Conservation (phyloP, 2,888 invertebrate species). For the Agonopterix arenella region DNA sequence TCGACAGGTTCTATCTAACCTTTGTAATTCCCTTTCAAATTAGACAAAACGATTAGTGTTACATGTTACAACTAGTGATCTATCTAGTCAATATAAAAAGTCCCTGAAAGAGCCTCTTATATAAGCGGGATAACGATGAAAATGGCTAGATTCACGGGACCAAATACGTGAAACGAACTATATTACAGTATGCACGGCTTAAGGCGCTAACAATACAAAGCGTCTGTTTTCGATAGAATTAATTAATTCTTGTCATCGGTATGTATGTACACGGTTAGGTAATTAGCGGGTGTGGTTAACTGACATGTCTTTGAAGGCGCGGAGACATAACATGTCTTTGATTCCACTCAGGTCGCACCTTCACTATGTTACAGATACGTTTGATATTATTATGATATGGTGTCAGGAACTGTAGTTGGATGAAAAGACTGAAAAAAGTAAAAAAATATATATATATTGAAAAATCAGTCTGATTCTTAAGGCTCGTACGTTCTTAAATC, state of each 20-base stretch:
- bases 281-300: conserved; percentile 46
- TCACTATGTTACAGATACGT: too few relatives aligned
- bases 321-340: background rate
- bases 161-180: background rate
- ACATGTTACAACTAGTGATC: conserved; percentile 11
- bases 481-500: too few relatives aligned
- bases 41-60: conserved; percentile 21
- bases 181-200: conserved; percentile 9
- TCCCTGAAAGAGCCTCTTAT: too few relatives aligned
- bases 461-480: too few relatives aligned
- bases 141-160: too few relatives aligned
- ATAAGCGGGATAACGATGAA: too few relatives aligned
- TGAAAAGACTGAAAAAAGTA: too few relatives aligned
- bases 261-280: conserved; percentile 39
- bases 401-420: too few relatives aligned
- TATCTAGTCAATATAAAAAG: too few relatives aligned
- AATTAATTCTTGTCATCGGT: conserved; percentile 52
- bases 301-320: conserved; percentile 37
- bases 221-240: conserved; percentile 49
- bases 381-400: too few relatives aligned
- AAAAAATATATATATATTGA: too few relatives aligned
- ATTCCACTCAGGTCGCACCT: too few relatives aligned
- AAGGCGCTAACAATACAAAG: conserved; percentile 15
- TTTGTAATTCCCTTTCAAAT: conserved; percentile 20
- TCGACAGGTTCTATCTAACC: conserved; percentile 11